phyloP scores from a whole-genome alignment of 2,888 invertebrate genomes.

The Griposia aprilina region DNA sequence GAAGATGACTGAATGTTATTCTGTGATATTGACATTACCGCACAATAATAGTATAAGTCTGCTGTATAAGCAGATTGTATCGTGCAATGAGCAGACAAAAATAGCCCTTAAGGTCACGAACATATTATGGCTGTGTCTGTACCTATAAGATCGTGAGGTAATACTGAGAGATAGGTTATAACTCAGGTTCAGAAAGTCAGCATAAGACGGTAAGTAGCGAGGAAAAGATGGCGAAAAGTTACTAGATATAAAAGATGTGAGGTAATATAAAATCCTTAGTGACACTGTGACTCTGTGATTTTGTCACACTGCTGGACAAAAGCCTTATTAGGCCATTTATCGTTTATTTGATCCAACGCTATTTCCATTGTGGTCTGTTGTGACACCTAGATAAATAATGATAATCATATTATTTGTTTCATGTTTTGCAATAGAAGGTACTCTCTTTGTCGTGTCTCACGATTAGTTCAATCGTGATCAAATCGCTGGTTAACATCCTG shows the following conservation, averaged over 20 bases:
- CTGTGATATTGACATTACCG: not conserved
- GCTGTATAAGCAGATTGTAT: too few relatives aligned
- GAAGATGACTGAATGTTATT: not conserved
- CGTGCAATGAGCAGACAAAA: not conserved
- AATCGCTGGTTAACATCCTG: constrained; percentile 28
- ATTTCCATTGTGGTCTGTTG: not conserved
- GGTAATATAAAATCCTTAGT: not conserved
- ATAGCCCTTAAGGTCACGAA: not conserved
- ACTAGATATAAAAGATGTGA: not conserved
- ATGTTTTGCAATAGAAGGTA: constrained; percentile 7
- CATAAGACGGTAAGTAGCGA: not conserved
- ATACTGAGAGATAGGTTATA: not conserved
- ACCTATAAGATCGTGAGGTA: not conserved
- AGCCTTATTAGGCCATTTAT: not conserved
- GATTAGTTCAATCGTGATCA: constrained; percentile 54
- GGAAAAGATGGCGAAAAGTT: not conserved
- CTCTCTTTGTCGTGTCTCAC: constrained; percentile 54
- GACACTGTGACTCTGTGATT: not conserved
- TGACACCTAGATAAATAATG: constrained; percentile 31
- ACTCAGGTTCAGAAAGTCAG: not conserved
- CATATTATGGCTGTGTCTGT: not conserved
- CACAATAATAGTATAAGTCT: too few relatives aligned
- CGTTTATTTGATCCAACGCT: not conserved
- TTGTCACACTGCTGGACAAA: not conserved
- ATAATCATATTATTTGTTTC: constrained; percentile 19